A percentile compares a stretch with the other conserved stretches of the same genome.
Conservation (phyloP, 2,797 vertebrate species). For the Brachyalestes nurse region DNA sequence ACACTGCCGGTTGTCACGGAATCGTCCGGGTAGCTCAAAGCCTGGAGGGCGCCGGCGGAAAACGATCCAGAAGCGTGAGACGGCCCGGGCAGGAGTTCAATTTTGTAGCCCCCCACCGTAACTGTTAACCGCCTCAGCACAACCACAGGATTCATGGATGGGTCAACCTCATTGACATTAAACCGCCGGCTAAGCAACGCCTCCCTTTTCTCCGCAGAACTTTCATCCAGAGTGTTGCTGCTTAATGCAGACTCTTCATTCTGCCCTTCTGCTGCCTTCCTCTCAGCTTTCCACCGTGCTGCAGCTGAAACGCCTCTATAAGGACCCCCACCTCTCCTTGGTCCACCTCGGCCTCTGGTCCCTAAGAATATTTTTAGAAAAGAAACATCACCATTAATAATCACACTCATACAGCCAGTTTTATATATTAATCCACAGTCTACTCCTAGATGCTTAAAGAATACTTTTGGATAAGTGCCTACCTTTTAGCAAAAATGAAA, state of each 20-base stretch:
- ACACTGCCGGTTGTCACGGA: constrained; percentile 58
- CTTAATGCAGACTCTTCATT: constrained; percentile 75
- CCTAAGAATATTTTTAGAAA: constrained; percentile 23
- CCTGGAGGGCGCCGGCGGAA: constrained; percentile 51
- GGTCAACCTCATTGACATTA: constrained; percentile 67
- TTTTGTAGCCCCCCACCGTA: constrained; percentile 83
- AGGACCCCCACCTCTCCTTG: constrained; percentile 76
- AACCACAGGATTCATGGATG: constrained; percentile 77
- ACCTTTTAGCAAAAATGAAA: neutral
- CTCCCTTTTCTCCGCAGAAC: constrained; percentile 62
- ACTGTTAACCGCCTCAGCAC: constrained; percentile 78
- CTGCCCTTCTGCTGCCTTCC: constrained; percentile 73
- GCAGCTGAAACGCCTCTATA: constrained; percentile 68
- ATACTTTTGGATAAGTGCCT: neutral
- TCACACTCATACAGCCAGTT: too few species aligned
- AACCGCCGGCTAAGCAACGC: constrained; percentile 70
- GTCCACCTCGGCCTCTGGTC: constrained; percentile 75
- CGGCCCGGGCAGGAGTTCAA: constrained; percentile 81
- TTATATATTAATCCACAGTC: neutral
- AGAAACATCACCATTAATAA: neutral
- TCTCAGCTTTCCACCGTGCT: constrained; percentile 73
- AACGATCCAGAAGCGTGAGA: constrained; percentile 66
- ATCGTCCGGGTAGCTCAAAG: constrained; percentile 62
- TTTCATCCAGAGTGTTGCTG: constrained; percentile 58
- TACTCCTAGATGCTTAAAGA: neutral